Percentiles rank a stretch among this genome's conserved stretches.
These are phyloP conservation scores for Volucella inanis DNA, from an alignment of 2,888 invertebrate genomes.

Conservation along the genomic window DNA sequence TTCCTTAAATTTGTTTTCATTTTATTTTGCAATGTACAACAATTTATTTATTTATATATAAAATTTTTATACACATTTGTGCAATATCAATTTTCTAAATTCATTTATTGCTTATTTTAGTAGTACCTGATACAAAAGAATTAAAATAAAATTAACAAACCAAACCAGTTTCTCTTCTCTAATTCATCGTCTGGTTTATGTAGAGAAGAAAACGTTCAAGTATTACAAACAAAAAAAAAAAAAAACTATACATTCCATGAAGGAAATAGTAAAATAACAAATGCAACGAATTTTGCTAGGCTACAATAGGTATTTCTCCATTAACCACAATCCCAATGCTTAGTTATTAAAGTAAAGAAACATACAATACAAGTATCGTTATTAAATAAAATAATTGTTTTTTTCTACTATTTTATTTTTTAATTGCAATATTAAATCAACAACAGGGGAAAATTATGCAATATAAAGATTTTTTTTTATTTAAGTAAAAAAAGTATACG, in stretches of 20 bases:
- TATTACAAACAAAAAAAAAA: constrained; percentile 52
- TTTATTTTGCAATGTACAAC: constrained; percentile 44
- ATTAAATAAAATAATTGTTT: constrained; percentile 21
- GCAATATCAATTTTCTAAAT: constrained; percentile 64
- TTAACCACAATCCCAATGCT: constrained; percentile 73
- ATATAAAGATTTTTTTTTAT: constrained; percentile 49
- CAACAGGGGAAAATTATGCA: constrained; percentile 68
- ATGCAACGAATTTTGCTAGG: constrained; percentile 71
- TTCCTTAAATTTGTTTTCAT: constrained; percentile 47
- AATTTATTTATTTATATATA: constrained; percentile 33
- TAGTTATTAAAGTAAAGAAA: constrained; percentile 3
- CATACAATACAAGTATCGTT: constrained; percentile 33
- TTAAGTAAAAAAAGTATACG: constrained; percentile 19
- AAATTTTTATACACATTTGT: constrained; percentile 33
- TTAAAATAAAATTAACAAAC: constrained; percentile 30
- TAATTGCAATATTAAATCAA: constrained; percentile 60
- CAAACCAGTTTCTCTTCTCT: constrained; percentile 31
- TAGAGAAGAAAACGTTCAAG: constrained; percentile 51
- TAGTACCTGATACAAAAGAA: constrained; percentile 63
- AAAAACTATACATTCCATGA: constrained; percentile 62
- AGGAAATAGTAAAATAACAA: constrained; percentile 14
- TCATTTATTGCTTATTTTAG: constrained; percentile 66
- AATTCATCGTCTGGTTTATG: constrained; percentile 2
- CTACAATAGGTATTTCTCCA: constrained; percentile 45
- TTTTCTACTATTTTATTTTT: constrained; percentile 28